Percentiles rank a stretch among this genome's conserved stretches.
Evolutionary conservation across 2,888 invertebrate genomes (phyloP).

Genomic region (Eumerus sabulonum): DNA sequence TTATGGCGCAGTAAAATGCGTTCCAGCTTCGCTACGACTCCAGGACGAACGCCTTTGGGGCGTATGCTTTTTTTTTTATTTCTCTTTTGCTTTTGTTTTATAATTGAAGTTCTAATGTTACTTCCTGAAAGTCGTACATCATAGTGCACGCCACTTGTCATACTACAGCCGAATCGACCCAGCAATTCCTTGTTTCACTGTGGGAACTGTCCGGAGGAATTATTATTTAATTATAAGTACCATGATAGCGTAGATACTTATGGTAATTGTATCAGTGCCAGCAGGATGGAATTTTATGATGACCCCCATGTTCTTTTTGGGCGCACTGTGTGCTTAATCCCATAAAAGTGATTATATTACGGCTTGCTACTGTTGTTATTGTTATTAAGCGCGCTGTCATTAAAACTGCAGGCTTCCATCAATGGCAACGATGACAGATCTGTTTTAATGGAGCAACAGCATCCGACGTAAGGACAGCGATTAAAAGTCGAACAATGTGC

Average conservation of each 20-base stretch:
- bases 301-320: too few species aligned
- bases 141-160: constrained; percentile 4
- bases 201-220: constrained; percentile 24
- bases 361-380: not conserved
- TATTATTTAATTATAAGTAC: constrained; percentile 37
- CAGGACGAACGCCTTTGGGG: not conserved
- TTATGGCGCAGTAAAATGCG: constrained; percentile 58
- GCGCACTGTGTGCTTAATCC: constrained; percentile 2
- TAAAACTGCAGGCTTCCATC: constrained; percentile 23
- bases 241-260: not conserved
- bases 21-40: not conserved
- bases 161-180: too few species aligned
- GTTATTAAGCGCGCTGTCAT: constrained; percentile 36
- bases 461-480: too few species aligned
- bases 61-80: not conserved
- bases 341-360: constrained; percentile 29
- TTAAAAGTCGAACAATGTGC: too few species aligned
- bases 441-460: constrained; percentile 17
- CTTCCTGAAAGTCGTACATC: constrained; percentile 42
- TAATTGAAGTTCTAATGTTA: constrained; percentile 43
- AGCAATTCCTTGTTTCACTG: not conserved
- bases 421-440: constrained; percentile 10
- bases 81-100: not conserved
- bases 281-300: not conserved
- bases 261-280: not conserved